Base-by-base conservation (phyloP, 1,140 invertebrate species). In the Drosophila sucinea region DNA sequence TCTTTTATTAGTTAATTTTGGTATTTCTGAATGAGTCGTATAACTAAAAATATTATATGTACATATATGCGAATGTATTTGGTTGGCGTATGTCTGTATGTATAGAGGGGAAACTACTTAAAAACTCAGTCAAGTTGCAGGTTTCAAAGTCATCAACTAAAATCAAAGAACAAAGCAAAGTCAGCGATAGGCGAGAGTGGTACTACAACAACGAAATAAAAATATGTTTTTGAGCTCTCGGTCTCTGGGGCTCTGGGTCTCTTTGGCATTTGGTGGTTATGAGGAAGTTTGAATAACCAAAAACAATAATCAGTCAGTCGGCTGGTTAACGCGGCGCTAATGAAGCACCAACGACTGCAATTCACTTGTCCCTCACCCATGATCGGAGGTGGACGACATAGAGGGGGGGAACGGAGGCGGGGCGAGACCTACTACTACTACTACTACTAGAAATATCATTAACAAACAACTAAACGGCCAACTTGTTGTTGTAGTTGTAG, bases 211-310 rank as follows among this genome's bases (percentile, higher is more conserved):
- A 35, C 56, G n/a, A 41, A 41, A 41, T 8, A n/a, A 47, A 47
- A 23, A 25, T 47, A 5, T 7, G 17, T 51, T 25, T 51, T 51
- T 51, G 44, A 1, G 23, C 23, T 27, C n/a, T 40, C 10, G 17
- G 17, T 17, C 17, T 17, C 17, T 17, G 17, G 17, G 17, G 17
- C 17, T 17, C 17, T 17, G 17, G 17, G 17, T 17, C 17, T 17
- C 17, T 17, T 40, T 40, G 8, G 8, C 54, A 17, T 47, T 32
- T 35, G 35, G 56, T 23, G 25, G 57, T 67, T 71, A 77, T 33
- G 55, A 77, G 75, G 75, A 77, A 77, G 75, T 77, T 54, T 8
- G 23, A 40, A 40, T 32, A 40, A 41, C 55, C 33, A 32, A 29
- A 27, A 58, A 41, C 55, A 60, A 29, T 47, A 65, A 40, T 56